Percentiles rank a stretch among this genome's conserved stretches.
Conservation (phyloP, 2,888 invertebrate species). For the Seira sanloemensis region DNA sequence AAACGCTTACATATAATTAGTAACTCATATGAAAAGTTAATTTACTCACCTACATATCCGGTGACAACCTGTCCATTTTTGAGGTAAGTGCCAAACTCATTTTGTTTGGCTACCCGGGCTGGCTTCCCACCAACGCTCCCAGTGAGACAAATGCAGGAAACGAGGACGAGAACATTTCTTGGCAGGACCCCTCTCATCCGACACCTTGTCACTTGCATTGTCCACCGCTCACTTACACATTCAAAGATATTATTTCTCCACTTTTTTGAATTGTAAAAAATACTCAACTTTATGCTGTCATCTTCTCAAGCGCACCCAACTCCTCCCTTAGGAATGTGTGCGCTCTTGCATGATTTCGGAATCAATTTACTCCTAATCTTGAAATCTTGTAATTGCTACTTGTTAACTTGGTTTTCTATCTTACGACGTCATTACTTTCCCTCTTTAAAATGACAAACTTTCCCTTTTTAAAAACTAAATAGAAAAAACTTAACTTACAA, state of each 20-base stretch:
- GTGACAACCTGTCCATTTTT: conserved; percentile 59
- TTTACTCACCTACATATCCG: conserved; percentile 54
- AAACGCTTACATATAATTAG: too few species aligned
- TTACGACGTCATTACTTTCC: neutral
- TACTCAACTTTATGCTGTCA: neutral
- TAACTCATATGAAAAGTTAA: too few species aligned
- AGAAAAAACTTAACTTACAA: neutral
- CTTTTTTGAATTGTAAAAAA: neutral
- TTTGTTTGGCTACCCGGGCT: conserved; percentile 38
- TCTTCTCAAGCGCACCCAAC: neutral
- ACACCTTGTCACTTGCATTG: conserved; percentile 52
- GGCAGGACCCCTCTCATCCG: conserved; percentile 28
- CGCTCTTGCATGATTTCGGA: neutral
- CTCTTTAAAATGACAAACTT: neutral
- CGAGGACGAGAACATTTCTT: conserved; percentile 44
- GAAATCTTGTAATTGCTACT: too few species aligned
- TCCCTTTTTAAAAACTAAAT: too few species aligned
- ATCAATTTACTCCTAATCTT: neutral
- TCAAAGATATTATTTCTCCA: conserved; percentile 9
- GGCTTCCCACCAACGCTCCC: conserved; percentile 51
- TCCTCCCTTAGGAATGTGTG: neutral
- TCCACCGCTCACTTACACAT: conserved; percentile 27
- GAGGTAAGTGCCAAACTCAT: conserved; percentile 60
- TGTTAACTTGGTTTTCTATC: too few species aligned
- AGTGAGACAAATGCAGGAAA: conserved; percentile 24